Evolutionary conservation across 2,888 invertebrate genomes (phyloP).

Genomic region (Sinhomidia bicolor): DNA sequence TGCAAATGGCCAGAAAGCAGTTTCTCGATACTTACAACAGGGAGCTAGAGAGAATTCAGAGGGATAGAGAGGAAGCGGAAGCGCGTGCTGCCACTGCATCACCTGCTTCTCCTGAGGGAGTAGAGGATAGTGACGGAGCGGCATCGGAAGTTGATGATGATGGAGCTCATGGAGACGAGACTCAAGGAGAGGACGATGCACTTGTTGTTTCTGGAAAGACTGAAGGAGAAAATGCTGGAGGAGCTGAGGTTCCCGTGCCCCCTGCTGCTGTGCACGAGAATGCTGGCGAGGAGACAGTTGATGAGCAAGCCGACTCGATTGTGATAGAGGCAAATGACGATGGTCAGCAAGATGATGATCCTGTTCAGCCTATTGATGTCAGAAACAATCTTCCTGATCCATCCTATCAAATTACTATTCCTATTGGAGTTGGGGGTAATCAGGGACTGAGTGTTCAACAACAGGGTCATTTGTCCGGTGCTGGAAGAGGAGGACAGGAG

Average conservation of each 20-base stretch:
- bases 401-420: slow-evolving; percentile 53
- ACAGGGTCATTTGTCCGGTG: background rate
- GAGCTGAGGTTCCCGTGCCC: background rate
- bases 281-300: background rate
- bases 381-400: slow-evolving; percentile 18
- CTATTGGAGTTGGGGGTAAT: slow-evolving; percentile 53
- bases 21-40: slow-evolving; percentile 79
- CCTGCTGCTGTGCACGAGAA: background rate
- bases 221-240: background rate
- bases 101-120: background rate
- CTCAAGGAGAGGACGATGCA: slow-evolving; percentile 13
- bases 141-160: background rate
- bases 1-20: slow-evolving; percentile 85
- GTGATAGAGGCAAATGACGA: slow-evolving; percentile 35
- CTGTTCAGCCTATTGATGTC: background rate
- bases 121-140: background rate
- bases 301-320: slow-evolving; percentile 35
- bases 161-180: background rate
- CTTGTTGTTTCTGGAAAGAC: slow-evolving; percentile 36
- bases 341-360: background rate
- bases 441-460: slow-evolving; percentile 41
- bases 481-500: slow-evolving; percentile 3
- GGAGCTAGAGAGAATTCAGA: slow-evolving; percentile 52
- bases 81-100: slow-evolving; percentile 54
- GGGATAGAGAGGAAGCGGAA: slow-evolving; percentile 43